These are phyloP conservation scores for Mobula hypostoma DNA, from an alignment of 2,113 vertebrate genomes.

Conservation along the genomic window DNA sequence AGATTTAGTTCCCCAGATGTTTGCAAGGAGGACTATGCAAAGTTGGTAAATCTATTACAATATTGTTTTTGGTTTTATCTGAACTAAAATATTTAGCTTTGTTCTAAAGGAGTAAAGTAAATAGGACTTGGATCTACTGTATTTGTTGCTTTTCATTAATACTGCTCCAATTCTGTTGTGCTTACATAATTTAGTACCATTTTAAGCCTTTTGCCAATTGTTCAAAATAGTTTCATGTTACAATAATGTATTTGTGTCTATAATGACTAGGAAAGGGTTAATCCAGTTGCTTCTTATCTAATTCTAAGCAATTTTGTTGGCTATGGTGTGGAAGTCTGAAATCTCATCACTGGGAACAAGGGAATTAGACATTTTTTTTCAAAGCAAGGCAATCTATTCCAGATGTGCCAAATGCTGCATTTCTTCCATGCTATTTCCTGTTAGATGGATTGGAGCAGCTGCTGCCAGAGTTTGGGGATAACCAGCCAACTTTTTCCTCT, in stretches of 20 bases:
- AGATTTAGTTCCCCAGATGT: too few species aligned
- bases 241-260: slow-evolving; percentile 58
- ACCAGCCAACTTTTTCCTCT: slow-evolving; percentile 47
- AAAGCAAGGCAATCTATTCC: slow-evolving; percentile 48
- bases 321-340: slow-evolving; percentile 49
- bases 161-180: too few species aligned
- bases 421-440: slow-evolving; percentile 53
- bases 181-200: neutral
- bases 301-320: slow-evolving; percentile 40
- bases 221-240: neutral
- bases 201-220: neutral
- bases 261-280: slow-evolving; percentile 44
- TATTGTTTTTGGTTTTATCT: neutral
- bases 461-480: slow-evolving; percentile 47
- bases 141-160: neutral
- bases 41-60: neutral
- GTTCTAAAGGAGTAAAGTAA: neutral
- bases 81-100: neutral
- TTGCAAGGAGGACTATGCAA: too few species aligned
- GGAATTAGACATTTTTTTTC: slow-evolving; percentile 47
- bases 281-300: slow-evolving; percentile 41
- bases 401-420: slow-evolving; percentile 48
- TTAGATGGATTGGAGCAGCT: slow-evolving; percentile 49
- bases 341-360: slow-evolving; percentile 49
- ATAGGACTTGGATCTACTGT: neutral